A percentile compares a stretch with the other conserved stretches of the same genome.
Evolutionary conservation across 2,113 vertebrate genomes (phyloP).

Genomic region (Todiramphus saurophagus): DNA sequence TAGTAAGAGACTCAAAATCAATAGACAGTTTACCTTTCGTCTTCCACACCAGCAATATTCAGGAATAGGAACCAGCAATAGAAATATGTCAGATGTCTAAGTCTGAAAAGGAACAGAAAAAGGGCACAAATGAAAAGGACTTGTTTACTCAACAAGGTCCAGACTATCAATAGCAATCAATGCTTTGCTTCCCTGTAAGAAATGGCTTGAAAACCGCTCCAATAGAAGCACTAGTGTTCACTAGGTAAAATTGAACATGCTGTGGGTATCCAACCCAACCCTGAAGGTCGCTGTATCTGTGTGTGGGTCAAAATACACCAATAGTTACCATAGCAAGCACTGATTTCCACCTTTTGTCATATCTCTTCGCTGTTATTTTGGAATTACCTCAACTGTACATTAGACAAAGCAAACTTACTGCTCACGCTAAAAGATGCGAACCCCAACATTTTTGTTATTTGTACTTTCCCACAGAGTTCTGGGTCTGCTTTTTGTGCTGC

Average conservation of each 20-base stretch:
- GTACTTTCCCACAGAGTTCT: background rate
- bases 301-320: rapidly evolving
- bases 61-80: background rate
- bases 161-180: background rate
- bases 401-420: background rate
- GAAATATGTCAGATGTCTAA: background rate
- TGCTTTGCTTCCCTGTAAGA: background rate
- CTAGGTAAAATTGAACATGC: background rate
- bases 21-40: background rate
- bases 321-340: background rate
- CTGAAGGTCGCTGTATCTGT: background rate
- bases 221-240: background rate
- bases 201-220: background rate
- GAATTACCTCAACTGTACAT: background rate
- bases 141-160: background rate
- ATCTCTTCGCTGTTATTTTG: background rate
- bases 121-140: background rate
- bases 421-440: background rate
- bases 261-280: background rate
- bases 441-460: rapidly evolving
- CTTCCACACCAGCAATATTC: background rate
- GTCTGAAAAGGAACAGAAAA: background rate
- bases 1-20: background rate
- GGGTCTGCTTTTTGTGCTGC: background rate
- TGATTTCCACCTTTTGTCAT: background rate